phyloP scores from a whole-genome alignment of 2,888 invertebrate species.

The Drosophila multiciliata region DNA sequence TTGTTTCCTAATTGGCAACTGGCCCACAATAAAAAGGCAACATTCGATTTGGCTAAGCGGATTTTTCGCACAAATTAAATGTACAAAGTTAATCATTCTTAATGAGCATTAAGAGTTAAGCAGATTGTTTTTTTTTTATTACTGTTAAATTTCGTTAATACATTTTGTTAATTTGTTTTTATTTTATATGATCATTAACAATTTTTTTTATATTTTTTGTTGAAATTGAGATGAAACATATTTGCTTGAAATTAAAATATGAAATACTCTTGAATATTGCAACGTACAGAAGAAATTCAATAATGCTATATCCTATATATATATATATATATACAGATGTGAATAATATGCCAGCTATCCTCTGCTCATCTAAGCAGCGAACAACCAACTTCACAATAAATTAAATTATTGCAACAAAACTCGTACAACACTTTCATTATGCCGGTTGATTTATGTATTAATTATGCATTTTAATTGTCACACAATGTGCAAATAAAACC shows the following conservation, averaged over 20 bases:
- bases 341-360: background rate
- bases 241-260: background rate
- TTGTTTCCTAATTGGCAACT: slow-evolving; percentile 34
- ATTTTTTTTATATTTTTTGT: background rate
- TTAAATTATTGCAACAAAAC: background rate
- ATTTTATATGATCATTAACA: background rate
- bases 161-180: background rate
- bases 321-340: background rate
- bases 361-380: background rate
- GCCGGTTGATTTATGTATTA: slow-evolving; percentile 38
- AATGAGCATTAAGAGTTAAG: slow-evolving; percentile 49
- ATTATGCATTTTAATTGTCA: slow-evolving; percentile 25
- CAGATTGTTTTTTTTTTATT: slow-evolving; percentile 30
- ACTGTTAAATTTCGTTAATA: background rate
- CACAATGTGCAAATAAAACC: slow-evolving; percentile 17
- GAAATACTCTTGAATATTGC: background rate
- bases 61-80: background rate
- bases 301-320: background rate
- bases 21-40: background rate
- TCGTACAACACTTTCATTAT: background rate
- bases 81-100: slow-evolving; percentile 62
- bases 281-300: background rate
- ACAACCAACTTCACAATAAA: background rate
- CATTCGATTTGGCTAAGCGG: background rate
- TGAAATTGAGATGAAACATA: background rate